Conservation (phyloP, 1,140 invertebrate species). For the Apis laboriosa region DNA sequence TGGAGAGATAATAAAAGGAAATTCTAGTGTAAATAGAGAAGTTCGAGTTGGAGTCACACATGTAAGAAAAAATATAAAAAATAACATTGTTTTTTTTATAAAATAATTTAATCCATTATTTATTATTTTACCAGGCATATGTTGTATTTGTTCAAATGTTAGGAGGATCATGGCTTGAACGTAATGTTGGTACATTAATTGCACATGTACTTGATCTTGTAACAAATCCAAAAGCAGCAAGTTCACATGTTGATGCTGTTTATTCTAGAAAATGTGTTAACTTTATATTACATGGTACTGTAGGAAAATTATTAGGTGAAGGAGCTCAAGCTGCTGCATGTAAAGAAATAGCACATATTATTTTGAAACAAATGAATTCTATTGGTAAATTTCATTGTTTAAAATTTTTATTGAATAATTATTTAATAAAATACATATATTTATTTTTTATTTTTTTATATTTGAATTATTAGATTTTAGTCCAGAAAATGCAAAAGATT, state of each 20-base stretch:
- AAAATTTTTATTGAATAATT: background rate
- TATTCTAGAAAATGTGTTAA: slow-evolving; percentile 98
- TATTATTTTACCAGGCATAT: slow-evolving; percentile 87
- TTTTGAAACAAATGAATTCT: slow-evolving; percentile 97
- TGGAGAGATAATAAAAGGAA: slow-evolving; percentile 97
- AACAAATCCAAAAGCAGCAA: slow-evolving; percentile 95
- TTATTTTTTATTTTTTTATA: slow-evolving; percentile 19
- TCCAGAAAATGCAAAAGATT: slow-evolving; percentile 94
- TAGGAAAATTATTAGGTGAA: slow-evolving; percentile 97
- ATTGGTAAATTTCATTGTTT: slow-evolving; percentile 82
- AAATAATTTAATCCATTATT: slow-evolving; percentile 18
- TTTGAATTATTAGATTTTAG: slow-evolving; percentile 85
- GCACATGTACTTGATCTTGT: slow-evolving; percentile 95
- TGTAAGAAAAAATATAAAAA: slow-evolving; percentile 82
- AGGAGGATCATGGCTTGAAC: slow-evolving; percentile 96
- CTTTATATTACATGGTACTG: slow-evolving; percentile 94
- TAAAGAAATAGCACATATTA: slow-evolving; percentile 95
- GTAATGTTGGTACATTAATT: slow-evolving; percentile 92
- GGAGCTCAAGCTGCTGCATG: slow-evolving; percentile 97
- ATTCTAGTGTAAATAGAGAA: slow-evolving; percentile 94
- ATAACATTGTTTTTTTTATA: slow-evolving; percentile 28
- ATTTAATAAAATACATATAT: background rate
- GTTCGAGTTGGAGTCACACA: slow-evolving; percentile 97
- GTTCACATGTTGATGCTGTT: slow-evolving; percentile 97
- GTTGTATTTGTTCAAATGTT: slow-evolving; percentile 96